Base-by-base conservation (phyloP, 2,113 vertebrate genomes). In the Scopus umbretta region DNA sequence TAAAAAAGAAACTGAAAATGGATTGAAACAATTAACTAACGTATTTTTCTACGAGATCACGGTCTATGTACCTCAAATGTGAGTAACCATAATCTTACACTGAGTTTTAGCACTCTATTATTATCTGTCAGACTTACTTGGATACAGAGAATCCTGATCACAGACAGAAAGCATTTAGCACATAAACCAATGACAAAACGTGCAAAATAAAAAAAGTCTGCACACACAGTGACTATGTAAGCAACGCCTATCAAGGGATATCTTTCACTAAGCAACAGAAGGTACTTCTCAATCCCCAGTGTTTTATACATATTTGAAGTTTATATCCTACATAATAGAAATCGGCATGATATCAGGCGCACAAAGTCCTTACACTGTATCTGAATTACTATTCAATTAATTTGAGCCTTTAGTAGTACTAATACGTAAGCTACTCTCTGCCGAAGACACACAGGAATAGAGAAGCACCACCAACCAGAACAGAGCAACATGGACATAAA, bases 71-170 rank as follows among this genome's bases (percentile, higher is more conserved):
- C 27, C 73, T 86, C 8, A 59, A 49, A 40, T 32, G 7, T 21
- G 73, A 4, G 0, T 20, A 76, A 71, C 12, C 30, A 17, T 40
- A 61, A 74, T n/a, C 16, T 73, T 59, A n/a, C 8, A 50, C 0
- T 29, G 36, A 79, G 27, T 56, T 93, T 79, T 84, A 74, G 92
- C 90, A 55, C 59, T 88, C 16, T n/a, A 4, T 43, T 76, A 56
- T 45, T 87, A 73, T 16, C 26, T 66, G 40, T 5, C 21, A n/a
- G 23, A 25, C 7, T 40, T 80, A 55, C 11, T 43, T 61, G 34
- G 11, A 9, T 45, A 81, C 15, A 17, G 19, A 92, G 17, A 87
- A 87, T 26, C 9, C 36, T 36, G 13, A 86, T 79, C 9, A 59
- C 9, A 90, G 45, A 67, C 11, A 47, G 29, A 88, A 67, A 61